Conservation (phyloP, 2,113 vertebrate genomes). For the Eleginops maclovinus region DNA sequence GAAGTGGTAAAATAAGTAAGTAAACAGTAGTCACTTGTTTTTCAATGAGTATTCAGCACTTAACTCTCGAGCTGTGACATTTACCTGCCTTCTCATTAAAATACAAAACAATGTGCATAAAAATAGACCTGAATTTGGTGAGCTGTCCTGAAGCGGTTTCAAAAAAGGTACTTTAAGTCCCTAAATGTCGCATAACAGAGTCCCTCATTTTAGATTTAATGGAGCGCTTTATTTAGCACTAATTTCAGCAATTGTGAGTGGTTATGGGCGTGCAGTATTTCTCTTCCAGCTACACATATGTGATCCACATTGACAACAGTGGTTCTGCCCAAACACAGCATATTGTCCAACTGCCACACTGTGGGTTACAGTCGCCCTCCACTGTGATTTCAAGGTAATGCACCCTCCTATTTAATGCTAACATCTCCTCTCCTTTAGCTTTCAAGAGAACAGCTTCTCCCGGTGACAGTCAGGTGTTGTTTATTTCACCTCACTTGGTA, state of each 20-base stretch:
- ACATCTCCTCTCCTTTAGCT: background rate
- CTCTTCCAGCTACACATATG: background rate
- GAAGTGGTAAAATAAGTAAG: background rate
- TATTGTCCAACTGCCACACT: background rate
- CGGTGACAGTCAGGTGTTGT: background rate
- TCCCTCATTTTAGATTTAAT: background rate
- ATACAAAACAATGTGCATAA: background rate
- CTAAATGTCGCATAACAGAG: background rate
- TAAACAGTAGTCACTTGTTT: background rate
- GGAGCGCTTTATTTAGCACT: background rate
- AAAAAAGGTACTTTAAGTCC: background rate
- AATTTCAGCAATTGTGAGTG: background rate
- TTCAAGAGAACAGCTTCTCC: background rate
- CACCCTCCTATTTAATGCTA: conserved; percentile 16
- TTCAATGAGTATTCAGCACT: no score
- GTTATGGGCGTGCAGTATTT: background rate
- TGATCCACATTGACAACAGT: background rate
- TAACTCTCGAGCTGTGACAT: background rate
- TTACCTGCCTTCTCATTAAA: background rate
- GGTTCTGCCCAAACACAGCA: no score
- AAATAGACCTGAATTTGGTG: background rate
- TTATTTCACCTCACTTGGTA: background rate
- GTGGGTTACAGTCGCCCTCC: conserved; percentile 63
- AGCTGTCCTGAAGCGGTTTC: background rate
- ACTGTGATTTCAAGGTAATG: conserved; percentile 56